Conservation (phyloP, 1,140 invertebrate genomes). For the Drosophila ficusphila region DNA sequence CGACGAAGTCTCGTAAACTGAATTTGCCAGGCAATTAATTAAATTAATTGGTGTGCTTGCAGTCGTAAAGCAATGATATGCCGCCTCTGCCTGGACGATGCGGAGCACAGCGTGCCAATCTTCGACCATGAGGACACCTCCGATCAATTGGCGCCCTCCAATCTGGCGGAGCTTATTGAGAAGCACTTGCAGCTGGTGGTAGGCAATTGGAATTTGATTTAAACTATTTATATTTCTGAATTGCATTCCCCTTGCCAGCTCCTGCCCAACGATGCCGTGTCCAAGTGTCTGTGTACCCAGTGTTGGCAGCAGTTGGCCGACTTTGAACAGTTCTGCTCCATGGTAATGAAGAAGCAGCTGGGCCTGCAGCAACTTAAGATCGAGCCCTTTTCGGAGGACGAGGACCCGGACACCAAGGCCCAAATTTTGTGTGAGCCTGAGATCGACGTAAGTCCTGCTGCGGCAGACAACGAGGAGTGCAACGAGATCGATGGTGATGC, state of each 20-base stretch:
- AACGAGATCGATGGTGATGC: constrained; percentile 38
- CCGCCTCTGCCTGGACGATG: constrained; percentile 49
- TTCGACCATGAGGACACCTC: constrained; percentile 16
- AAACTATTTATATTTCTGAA: no score
- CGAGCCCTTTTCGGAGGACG: constrained; percentile 31
- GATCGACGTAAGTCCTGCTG: constrained; percentile 36
- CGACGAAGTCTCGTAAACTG: background rate
- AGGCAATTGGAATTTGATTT: background rate
- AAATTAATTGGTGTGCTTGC: constrained; percentile 3
- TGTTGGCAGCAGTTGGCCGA: constrained; percentile 48
- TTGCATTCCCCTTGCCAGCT: constrained; percentile 6
- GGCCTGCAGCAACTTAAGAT: constrained; percentile 32
- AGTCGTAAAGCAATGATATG: constrained; percentile 30
- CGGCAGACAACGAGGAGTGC: constrained; percentile 16
- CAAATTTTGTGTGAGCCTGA: constrained; percentile 43
- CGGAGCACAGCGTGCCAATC: constrained; percentile 35
- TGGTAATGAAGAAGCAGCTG: constrained; percentile 48
- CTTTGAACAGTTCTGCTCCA: constrained; percentile 42
- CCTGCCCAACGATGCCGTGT: constrained; percentile 24
- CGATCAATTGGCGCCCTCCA: constrained; percentile 15
- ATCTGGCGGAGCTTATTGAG: constrained; percentile 36
- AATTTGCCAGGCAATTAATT: constrained; percentile 12
- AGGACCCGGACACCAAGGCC: constrained; percentile 27
- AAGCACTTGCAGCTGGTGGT: constrained; percentile 46
- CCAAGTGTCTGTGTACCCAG: constrained; percentile 32